Conservation (phyloP, 2,797 vertebrate genomes). For the Odontamblyopus rebecca region DNA sequence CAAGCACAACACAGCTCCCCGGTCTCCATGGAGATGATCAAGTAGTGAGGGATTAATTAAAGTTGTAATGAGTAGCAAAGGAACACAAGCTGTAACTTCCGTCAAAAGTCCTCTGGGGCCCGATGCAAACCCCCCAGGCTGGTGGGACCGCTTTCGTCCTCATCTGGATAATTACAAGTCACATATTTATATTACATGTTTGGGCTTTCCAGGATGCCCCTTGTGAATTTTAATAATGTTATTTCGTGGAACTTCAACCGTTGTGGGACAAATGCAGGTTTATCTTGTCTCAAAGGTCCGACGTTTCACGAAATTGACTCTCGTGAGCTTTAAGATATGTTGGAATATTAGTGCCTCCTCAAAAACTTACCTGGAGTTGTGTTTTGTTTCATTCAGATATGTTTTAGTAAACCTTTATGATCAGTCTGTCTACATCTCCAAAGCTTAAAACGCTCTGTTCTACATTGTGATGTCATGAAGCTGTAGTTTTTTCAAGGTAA, state of each 20-base stretch:
- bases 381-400: no score
- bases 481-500: no score
- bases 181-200: conserved; percentile 66
- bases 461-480: no score
- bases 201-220: conserved; percentile 37
- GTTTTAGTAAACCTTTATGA: no score
- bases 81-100: conserved; percentile 57
- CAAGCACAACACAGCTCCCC: conserved; percentile 45
- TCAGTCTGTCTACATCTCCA: no score
- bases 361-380: no score
- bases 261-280: no score
- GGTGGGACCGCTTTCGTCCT: conserved; percentile 62
- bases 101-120: conserved; percentile 52
- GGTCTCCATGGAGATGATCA: conserved; percentile 54
- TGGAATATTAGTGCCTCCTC: no score
- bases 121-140: conserved; percentile 43
- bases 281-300: no score
- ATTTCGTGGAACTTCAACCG: background rate
- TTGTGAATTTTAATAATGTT: conserved; percentile 5
- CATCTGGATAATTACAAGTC: conserved; percentile 64
- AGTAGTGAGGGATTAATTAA: conserved; percentile 76
- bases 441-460: no score
- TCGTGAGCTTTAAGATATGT: no score
- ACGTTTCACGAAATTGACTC: no score
- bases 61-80: conserved; percentile 69